These are phyloP conservation scores for Temnothorax curvispinosus DNA, from an alignment of 1,140 invertebrate genomes.

Conservation along the genomic window DNA sequence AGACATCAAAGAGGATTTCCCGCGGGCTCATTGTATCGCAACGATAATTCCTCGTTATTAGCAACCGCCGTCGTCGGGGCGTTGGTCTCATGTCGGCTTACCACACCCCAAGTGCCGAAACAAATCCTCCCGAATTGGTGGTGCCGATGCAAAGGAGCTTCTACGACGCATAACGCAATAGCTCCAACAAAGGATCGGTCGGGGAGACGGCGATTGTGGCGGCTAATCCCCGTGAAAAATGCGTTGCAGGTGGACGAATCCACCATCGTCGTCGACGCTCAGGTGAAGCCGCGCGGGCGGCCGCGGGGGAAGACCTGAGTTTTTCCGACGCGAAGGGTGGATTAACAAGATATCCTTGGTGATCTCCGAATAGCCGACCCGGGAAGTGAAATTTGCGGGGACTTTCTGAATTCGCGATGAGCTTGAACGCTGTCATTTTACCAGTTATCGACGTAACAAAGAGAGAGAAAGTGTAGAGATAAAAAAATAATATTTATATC, in stretches of 20 bases:
- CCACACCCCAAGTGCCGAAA: conserved; percentile 85
- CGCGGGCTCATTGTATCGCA: conserved; percentile 81
- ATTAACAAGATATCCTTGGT: conserved; percentile 46
- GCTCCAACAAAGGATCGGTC: conserved; percentile 55
- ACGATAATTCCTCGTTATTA: conserved; percentile 86
- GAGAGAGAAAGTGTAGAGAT: not conserved
- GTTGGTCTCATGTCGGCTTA: conserved; percentile 84
- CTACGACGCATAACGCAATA: conserved; percentile 20
- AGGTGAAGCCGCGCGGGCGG: conserved; percentile 52
- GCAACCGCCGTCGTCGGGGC: conserved; percentile 71
- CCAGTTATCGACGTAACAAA: not conserved
- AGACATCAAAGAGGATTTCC: conserved; percentile 85
- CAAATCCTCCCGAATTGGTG: conserved; percentile 84
- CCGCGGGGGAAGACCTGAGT: conserved; percentile 39
- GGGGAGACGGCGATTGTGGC: conserved; percentile 67
- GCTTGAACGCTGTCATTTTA: not conserved
- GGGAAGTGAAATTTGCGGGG: conserved; percentile 11
- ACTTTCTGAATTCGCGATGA: conserved; percentile 5
- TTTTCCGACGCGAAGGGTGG: conserved; percentile 48
- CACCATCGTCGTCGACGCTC: conserved; percentile 40
- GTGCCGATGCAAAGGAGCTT: conserved; percentile 83
- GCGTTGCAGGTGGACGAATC: conserved; percentile 80
- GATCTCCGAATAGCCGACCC: not conserved
- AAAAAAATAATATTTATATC: not conserved
- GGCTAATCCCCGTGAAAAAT: conserved; percentile 82